phyloP scores from a whole-genome alignment of 2,888 invertebrate genomes.

The Aproaerema taeniolella region DNA sequence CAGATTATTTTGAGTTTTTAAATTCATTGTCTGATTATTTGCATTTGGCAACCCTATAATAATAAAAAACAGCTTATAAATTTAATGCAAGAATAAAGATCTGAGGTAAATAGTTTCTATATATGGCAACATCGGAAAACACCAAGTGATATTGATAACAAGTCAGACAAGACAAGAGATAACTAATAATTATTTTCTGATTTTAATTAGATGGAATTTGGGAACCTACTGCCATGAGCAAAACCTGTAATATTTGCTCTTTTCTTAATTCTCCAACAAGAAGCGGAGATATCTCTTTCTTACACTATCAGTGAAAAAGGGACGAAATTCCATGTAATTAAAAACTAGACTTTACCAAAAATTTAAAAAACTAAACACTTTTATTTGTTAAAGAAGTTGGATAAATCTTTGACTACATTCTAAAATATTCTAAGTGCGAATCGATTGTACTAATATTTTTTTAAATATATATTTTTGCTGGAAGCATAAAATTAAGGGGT shows the following conservation, averaged over 20 bases:
- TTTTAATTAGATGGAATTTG: too few relatives aligned
- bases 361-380: slow-evolving; percentile 46
- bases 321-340: too few relatives aligned
- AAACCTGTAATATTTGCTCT: too few relatives aligned
- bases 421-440: slow-evolving; percentile 48
- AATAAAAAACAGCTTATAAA: slow-evolving; percentile 2
- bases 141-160: slow-evolving; percentile 27
- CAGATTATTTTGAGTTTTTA: too few relatives aligned
- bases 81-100: slow-evolving; percentile 30
- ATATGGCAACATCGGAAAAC: slow-evolving; percentile 68
- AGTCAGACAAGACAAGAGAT: slow-evolving; percentile 26
- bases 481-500: slow-evolving; percentile 45
- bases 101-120: slow-evolving; percentile 65
- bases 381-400: slow-evolving; percentile 24
- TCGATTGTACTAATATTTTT: slow-evolving; percentile 62
- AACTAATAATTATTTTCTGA: too few relatives aligned
- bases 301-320: too few relatives aligned
- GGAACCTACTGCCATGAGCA: too few relatives aligned
- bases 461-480: slow-evolving; percentile 33
- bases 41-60: too few relatives aligned
- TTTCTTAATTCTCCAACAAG: too few relatives aligned
- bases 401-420: slow-evolving; percentile 39
- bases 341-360: too few relatives aligned
- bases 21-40: too few relatives aligned
- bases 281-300: too few relatives aligned